Percentiles rank a stretch among this genome's conserved stretches.
phyloP scores from a whole-genome alignment of 2,113 vertebrate species.

The Channa maculata region DNA sequence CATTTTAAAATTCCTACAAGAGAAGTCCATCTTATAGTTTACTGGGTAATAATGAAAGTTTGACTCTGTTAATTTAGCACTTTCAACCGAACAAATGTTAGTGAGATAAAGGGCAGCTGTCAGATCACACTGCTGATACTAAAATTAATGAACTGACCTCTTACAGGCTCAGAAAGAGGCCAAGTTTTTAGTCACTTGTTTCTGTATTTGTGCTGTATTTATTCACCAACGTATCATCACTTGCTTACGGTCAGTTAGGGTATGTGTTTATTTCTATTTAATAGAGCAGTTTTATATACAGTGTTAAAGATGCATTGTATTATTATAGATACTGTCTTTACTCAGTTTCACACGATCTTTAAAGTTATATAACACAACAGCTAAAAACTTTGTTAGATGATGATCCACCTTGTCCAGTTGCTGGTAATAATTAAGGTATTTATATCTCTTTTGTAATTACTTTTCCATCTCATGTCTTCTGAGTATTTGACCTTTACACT shows the following conservation, averaged over 20 bases:
- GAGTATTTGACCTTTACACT: constrained; percentile 57
- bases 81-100: constrained; percentile 16
- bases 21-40: background rate
- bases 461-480: constrained; percentile 26
- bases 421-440: constrained; percentile 26
- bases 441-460: constrained; percentile 18
- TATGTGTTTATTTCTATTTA: constrained; percentile 11
- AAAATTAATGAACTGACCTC: background rate
- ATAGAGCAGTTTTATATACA: constrained; percentile 37
- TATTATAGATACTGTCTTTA: constrained; percentile 16
- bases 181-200: too few species aligned
- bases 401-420: constrained; percentile 13
- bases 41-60: constrained; percentile 11
- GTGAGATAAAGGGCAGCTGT: constrained; percentile 1
- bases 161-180: constrained; percentile 15
- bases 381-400: background rate
- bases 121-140: constrained; percentile 26
- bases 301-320: constrained; percentile 54
- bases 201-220: background rate
- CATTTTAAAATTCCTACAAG: background rate
- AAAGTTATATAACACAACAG: background rate
- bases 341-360: constrained; percentile 12
- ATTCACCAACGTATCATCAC: background rate
- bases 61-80: constrained; percentile 3
- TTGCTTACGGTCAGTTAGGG: constrained; percentile 59